Evolutionary conservation across 2,888 invertebrate genomes (phyloP), one percentile per base, ranked within the genome.

Genomic region (Oscheius sp.): DNA sequence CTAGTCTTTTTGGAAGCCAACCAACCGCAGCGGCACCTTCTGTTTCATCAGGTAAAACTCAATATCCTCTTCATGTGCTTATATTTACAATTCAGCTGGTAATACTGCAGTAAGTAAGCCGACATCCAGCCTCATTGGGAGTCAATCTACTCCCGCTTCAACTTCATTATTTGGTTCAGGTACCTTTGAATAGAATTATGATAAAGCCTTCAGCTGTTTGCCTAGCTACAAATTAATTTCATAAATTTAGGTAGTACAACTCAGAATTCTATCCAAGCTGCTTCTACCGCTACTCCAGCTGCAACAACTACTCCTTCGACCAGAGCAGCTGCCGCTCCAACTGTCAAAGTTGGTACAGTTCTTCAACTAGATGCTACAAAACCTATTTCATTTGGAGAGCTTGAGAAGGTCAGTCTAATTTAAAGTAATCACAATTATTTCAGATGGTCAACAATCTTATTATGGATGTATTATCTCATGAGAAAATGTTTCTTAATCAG

Each of bases 401-500:
- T 77, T 41, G 76, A 77, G 29, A 64, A 63, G 29, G 70, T 71
- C 2, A 6, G 18, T 56, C 12, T 21, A 27, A 59, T 45, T 49
- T 49, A 18, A 6, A 45, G 49, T 9, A 9, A 9, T 49, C 27
- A 45, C 9, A 23, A 18, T 2, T 61, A 5, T 29, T 74, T 64
- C 35, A 71, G 66, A 66, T 75, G 16, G 49, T 77, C 9, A 53
- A 59, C 29, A 72, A 74, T 55, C 55, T 77, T 49, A 77, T 71
- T 12, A 64, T 66, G 29, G 74, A 77, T 29, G 64, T 77, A 7
- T 52, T 64, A 13, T 63, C 55, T n/a, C 76, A 74, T 23, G 76
- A 77, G 73, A 74, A 52, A 49, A 53, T 68, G 9, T 77, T 77
- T 72, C 66, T 75, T 9, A 56, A 61, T 27, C 69, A 77, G 63